These are phyloP conservation scores for Oreohelix idahoensis DNA, from an alignment of 1,140 invertebrate species.

Conservation along the genomic window DNA sequence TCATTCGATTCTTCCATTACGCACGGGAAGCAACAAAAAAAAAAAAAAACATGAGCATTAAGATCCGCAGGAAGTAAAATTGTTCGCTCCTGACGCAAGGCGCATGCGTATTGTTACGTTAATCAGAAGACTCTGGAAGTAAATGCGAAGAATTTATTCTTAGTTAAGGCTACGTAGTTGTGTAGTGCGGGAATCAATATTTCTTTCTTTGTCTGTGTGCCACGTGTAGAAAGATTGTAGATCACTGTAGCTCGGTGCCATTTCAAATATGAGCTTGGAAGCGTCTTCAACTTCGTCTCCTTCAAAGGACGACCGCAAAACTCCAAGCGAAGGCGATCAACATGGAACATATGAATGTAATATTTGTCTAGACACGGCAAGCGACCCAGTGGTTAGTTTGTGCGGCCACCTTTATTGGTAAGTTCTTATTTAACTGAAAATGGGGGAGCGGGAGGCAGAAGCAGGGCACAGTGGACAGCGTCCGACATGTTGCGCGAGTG, in stretches of 20 bases:
- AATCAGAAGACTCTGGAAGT: constrained; percentile 39
- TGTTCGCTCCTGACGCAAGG: not conserved
- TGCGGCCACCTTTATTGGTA: constrained; percentile 99
- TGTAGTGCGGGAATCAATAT: not conserved
- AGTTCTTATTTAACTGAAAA: constrained; percentile 51
- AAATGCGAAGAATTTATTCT: not conserved
- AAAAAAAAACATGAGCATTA: too few relatives aligned
- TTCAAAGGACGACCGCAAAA: constrained; percentile 12
- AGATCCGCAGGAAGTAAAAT: too few relatives aligned
- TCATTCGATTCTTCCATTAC: too few relatives aligned
- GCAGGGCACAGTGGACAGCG: too few relatives aligned
- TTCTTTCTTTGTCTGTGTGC: not conserved
- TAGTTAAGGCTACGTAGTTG: not conserved
- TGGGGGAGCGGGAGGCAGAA: too few relatives aligned
- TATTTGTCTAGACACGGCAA: constrained; percentile 91
- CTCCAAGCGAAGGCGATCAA: constrained; percentile 45
- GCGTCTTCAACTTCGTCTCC: constrained; percentile 27
- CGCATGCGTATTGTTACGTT: constrained; percentile 39
- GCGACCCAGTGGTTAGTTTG: constrained; percentile 97
- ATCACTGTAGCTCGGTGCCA: not conserved
- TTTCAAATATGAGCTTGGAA: constrained; percentile 43
- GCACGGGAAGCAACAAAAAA: too few relatives aligned
- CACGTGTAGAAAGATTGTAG: not conserved
- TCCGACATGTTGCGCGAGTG: too few relatives aligned
- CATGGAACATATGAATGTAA: constrained; percentile 78